Evolutionary conservation across 2,888 invertebrate species (phyloP), one percentile per base, ranked within the genome.

Genomic region (Marasmarcha lunaedactyla): DNA sequence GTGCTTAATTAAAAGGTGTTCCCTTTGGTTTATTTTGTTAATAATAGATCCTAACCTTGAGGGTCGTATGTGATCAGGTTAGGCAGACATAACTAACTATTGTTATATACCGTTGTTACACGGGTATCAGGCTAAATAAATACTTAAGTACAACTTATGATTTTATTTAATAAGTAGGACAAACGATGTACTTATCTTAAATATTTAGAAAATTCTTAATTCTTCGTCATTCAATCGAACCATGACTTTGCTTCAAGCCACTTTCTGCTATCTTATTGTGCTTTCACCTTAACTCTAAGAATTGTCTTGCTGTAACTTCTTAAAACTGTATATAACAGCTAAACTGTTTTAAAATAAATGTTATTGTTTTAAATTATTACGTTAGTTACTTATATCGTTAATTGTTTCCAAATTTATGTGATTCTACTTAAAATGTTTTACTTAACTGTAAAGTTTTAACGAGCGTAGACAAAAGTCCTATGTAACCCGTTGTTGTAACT

Each of bases 1-100:
- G 76, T 73, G 74, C 76, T 77, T 77, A 72, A 81, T 71, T 63
- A 54, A 63, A 72, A 73, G 73, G 78, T 79, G 79, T 79, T 79
- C 74, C 67, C 67, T 57, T 62, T 56, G 57, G 60, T 64, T 59
- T 54, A 54, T 62, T 27, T 36, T 44, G 42, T 46, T 43, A 42
- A 41, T 46, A 43, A 41, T 40, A 41, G 42, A 13, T 27, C 43
- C 42, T 42, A 43, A 37, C 34, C 37, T 41, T 44, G 48, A 52
- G 58, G 57, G 52, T 55, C 61, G 55, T 54, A 59, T 64, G 69
- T 68, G 65, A 65, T 56, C 61, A 63, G 57, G 41, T 43, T 51
- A 55, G 50, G 42, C 35, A 44, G 42, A 45, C 49, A 46, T 47
- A 48, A 52, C 48, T 48, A 51, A 54, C 50, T 51, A 50, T 49